Evolutionary conservation across 2,797 vertebrate species (phyloP).

Genomic region (Clarias pachynema): DNA sequence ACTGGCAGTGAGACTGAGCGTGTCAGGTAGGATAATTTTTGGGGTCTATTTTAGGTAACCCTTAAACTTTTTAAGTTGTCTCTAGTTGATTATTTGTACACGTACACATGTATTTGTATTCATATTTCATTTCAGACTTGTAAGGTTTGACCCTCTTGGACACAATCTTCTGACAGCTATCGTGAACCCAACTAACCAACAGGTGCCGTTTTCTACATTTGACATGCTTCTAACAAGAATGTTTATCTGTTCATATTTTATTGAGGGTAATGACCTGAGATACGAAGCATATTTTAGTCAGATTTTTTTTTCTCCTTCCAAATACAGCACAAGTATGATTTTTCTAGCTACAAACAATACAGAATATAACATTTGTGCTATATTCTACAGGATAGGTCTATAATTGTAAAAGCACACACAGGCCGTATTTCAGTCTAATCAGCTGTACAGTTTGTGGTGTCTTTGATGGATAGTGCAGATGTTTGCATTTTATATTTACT

Average conservation of each 20-base stretch:
- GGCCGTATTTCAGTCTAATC: background rate
- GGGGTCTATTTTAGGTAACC: background rate
- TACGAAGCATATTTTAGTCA: background rate
- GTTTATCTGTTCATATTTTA: background rate
- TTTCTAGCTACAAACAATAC: background rate
- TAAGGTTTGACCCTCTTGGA: conserved; percentile 96
- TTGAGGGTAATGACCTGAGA: background rate
- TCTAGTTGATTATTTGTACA: background rate
- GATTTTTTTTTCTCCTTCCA: background rate
- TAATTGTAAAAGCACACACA: background rate
- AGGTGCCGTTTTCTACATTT: conserved; percentile 74
- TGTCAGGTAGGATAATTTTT: conserved; percentile 80
- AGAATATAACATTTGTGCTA: background rate
- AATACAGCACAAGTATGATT: background rate
- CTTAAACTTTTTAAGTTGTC: background rate
- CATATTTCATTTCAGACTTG: conserved; percentile 80
- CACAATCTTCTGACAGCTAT: conserved; percentile 98
- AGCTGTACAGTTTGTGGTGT: background rate
- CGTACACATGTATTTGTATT: background rate
- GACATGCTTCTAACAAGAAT: background rate
- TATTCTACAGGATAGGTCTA: background rate
- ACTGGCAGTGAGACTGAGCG: conserved; percentile 95
- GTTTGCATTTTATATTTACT: background rate
- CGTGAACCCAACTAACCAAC: conserved; percentile 97
- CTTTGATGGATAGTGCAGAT: background rate